Conservation (phyloP, 2,888 invertebrate genomes). For the Isoperla grammatica region DNA sequence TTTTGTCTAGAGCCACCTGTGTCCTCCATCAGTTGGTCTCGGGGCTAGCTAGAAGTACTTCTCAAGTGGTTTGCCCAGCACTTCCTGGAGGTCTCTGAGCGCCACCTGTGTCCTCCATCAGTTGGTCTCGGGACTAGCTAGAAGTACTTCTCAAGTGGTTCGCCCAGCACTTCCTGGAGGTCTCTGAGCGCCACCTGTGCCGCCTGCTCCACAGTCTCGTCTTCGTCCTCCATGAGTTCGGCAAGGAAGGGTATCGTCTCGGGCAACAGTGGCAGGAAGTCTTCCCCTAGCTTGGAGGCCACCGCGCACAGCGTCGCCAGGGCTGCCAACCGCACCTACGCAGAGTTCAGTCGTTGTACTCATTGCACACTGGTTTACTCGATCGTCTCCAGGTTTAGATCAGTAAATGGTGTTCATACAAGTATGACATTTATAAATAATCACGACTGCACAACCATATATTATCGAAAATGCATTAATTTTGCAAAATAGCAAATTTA, state of each 20-base stretch:
- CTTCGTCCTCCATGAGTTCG: conserved; percentile 87
- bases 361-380: background rate
- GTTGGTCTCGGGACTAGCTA: conserved; percentile 40
- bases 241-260: conserved; percentile 93
- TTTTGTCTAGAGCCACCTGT: no score
- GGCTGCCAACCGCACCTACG: conserved; percentile 57
- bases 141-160: conserved; percentile 85
- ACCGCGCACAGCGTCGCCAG: conserved; percentile 69
- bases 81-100: conserved; percentile 75
- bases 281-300: conserved; percentile 78
- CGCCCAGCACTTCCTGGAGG: conserved; percentile 80
- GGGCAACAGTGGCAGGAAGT: conserved; percentile 81
- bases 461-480: no score
- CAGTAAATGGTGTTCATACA: no score
- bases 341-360: no score
- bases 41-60: conserved; percentile 86
- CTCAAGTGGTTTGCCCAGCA: conserved; percentile 84
- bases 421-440: conserved; percentile 31
- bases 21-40: no score
- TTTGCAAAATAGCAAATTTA: conserved; percentile 14
- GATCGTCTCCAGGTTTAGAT: no score
- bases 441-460: no score
- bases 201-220: conserved; percentile 70
- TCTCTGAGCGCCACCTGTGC: conserved; percentile 77
- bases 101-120: conserved; percentile 37